phyloP scores from a whole-genome alignment of 2,797 vertebrate genomes.

The Margarornis squamiger region DNA sequence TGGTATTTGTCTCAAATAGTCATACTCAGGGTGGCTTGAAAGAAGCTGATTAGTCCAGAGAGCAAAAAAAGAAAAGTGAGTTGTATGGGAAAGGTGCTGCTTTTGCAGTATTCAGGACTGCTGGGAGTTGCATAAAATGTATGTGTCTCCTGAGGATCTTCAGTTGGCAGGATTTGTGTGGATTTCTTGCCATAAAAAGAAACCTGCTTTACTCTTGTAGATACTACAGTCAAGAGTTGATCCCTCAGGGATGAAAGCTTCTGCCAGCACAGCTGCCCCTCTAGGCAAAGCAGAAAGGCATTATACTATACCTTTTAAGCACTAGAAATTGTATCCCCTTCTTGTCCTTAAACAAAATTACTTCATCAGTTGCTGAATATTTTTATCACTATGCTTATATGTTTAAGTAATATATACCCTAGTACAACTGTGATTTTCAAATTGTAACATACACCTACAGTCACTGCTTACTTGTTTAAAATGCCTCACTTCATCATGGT shows the following conservation, averaged over 20 bases:
- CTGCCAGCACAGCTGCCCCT: background rate
- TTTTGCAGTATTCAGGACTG: background rate
- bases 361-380: background rate
- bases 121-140: background rate
- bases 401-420: background rate
- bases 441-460: background rate
- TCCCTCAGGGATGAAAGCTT: background rate
- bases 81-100: background rate
- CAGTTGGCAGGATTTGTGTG: background rate
- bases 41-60: background rate
- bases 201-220: background rate
- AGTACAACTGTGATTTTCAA: background rate
- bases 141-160: background rate
- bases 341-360: background rate
- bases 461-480: background rate
- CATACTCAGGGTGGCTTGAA: background rate
- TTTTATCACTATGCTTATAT: background rate
- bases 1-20: background rate
- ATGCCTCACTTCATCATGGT: background rate
- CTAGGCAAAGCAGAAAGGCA: background rate
- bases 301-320: background rate
- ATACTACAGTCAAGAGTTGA: background rate
- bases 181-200: background rate
- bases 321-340: background rate
- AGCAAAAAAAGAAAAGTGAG: background rate